Percentiles rank a stretch among this genome's conserved stretches.
Conservation (phyloP, 2,888 invertebrate species). For the Mechanitis mazaeus region DNA sequence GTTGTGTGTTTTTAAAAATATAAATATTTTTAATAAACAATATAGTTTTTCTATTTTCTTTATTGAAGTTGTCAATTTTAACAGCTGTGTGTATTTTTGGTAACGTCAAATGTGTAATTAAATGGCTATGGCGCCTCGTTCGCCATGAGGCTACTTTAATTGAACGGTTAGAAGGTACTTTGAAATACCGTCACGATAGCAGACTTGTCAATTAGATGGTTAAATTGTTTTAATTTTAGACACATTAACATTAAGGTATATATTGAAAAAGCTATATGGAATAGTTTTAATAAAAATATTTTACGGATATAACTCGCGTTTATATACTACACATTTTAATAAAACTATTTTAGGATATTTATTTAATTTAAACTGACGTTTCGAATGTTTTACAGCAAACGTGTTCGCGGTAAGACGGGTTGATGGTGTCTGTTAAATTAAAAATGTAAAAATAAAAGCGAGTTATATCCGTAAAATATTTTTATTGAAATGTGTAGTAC, state of each 20-base stretch:
- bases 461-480: too few relatives aligned
- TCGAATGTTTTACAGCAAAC: too few relatives aligned
- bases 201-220: slow-evolving; percentile 20
- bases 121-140: slow-evolving; percentile 22
- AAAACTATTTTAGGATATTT: too few relatives aligned
- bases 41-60: not conserved
- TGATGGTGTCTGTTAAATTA: too few relatives aligned
- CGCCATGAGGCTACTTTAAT: slow-evolving; percentile 24
- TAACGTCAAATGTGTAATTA: slow-evolving; percentile 33
- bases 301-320: too few relatives aligned
- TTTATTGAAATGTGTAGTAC: too few relatives aligned
- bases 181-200: slow-evolving; percentile 16
- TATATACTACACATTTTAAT: too few relatives aligned
- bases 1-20: too few relatives aligned
- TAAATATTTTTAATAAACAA: not conserved
- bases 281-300: not conserved
- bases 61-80: not conserved
- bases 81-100: slow-evolving; percentile 18
- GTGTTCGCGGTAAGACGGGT: too few relatives aligned
- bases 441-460: too few relatives aligned
- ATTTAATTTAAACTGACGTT: too few relatives aligned
- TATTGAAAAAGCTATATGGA: not conserved
- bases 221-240: not conserved
- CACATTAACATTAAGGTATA: not conserved
- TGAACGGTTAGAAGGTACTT: slow-evolving; percentile 23